Conservation (phyloP, 2,797 vertebrate genomes). For the Pseudochromis fuscus region DNA sequence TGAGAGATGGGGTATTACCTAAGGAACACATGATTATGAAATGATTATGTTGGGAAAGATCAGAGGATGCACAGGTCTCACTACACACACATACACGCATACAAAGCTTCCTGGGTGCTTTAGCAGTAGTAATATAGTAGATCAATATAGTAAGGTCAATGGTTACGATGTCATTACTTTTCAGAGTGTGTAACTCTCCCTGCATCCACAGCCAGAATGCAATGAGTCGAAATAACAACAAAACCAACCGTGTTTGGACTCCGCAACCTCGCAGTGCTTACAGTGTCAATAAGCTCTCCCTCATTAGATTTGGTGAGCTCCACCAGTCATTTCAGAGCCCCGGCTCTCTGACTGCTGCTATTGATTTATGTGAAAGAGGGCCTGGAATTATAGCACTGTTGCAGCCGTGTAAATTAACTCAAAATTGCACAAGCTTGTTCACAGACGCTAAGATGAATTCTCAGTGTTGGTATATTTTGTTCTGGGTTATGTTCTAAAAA, state of each 20-base stretch:
- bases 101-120: background rate
- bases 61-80: background rate
- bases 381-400: slow-evolving; percentile 20
- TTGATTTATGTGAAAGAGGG: slow-evolving; percentile 57
- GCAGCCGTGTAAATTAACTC: slow-evolving; percentile 32
- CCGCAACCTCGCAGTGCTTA: slow-evolving; percentile 26
- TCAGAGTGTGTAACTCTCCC: slow-evolving; percentile 29
- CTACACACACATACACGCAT: background rate
- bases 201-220: slow-evolving; percentile 31
- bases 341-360: slow-evolving; percentile 37
- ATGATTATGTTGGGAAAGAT: background rate
- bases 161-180: slow-evolving; percentile 10
- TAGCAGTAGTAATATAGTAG: no score
- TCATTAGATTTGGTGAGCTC: slow-evolving; percentile 50
- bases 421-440: slow-evolving; percentile 3
- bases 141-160: no score
- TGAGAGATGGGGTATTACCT: background rate
- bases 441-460: background rate
- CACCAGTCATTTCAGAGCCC: slow-evolving; percentile 40
- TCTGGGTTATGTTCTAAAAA: background rate
- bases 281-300: slow-evolving; percentile 50
- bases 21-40: background rate
- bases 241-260: slow-evolving; percentile 20
- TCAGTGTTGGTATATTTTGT: background rate
- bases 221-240: slow-evolving; percentile 55